Percentiles rank a stretch among this genome's conserved stretches.
Conservation (phyloP, 2,797 vertebrate species). For the Paratrypauchen microcephalus region DNA sequence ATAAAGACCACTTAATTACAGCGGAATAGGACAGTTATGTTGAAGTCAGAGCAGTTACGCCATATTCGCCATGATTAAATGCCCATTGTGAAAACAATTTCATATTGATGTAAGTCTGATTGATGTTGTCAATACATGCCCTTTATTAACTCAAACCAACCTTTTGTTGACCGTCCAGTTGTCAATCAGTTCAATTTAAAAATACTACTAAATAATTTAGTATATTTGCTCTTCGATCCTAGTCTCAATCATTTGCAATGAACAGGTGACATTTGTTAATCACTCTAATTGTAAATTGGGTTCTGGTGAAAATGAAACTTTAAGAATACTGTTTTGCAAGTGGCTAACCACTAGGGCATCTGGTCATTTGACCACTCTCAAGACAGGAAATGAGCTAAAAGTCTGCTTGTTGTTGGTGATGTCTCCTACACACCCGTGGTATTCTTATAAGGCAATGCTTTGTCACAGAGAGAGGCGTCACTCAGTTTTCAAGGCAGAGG, state of each 20-base stretch:
- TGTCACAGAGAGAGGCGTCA: conserved; percentile 49
- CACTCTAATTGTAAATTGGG: neutral
- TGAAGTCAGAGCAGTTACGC: neutral
- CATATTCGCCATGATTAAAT: neutral
- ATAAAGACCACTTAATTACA: neutral
- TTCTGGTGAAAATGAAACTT: neutral
- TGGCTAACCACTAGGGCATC: neutral
- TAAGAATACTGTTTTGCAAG: neutral
- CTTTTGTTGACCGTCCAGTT: neutral
- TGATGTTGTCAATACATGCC: neutral
- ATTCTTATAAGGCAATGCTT: conserved; percentile 63
- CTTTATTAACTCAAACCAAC: neutral
- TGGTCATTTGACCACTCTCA: neutral
- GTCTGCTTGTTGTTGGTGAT: conserved; percentile 51
- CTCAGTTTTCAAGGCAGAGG: conserved; percentile 9
- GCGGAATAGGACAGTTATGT: neutral
- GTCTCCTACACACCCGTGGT: conserved; percentile 55
- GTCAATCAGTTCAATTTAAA: neutral
- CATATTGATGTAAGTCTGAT: no score
- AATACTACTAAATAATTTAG: no score
- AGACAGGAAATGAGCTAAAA: neutral
- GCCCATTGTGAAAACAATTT: neutral
- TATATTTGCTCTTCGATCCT: neutral
- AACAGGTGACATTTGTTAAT: neutral
- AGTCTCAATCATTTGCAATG: neutral